Base-by-base conservation (phyloP, 2,113 vertebrate species). In the Picathartes gymnocephalus region DNA sequence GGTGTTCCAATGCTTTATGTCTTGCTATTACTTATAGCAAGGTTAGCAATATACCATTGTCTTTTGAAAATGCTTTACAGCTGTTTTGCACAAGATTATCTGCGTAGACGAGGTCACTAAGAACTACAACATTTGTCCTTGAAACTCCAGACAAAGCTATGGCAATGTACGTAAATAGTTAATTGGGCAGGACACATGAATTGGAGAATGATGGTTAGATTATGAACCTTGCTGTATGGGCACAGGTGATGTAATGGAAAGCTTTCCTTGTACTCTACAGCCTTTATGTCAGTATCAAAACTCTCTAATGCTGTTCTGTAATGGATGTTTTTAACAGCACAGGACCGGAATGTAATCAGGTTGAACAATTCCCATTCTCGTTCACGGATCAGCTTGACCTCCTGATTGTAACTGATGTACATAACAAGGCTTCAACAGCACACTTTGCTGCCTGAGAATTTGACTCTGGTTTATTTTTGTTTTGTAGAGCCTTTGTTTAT, bases 151-250 rank as follows among this genome's bases (percentile, higher is more conserved):
- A 30, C 18, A 44, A 23, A 58, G 5, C 20, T 50, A 8, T 37
- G 56, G 27, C 10, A 54, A 6, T 23, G 5, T n/a, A 4, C 37
- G 5, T 27, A 21, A 23, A 13, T 4, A n/a, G 10, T 30, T 57
- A 62, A 72, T 35, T 11, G 28, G 10, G 12, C 4, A 80, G 40
- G 76, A 62, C 1, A 6, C 6, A 8, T 21, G 9, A 15, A 47
- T 58, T 23, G 30, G 7, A 53, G n/a, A 72, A 45, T 61, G 47
- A 60, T 24, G 21, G 12, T 33, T n/a, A 64, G 19, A 15, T 40
- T 66, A n/a, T 50, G 16, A 72, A 30, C 1, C 0, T 18, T 58
- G n/a, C 10, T 86, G 6, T 56, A 7, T 15, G 3, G 3, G 4
- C 23, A 21, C 16, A 61, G 20, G 9, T 78, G 60, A 81, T 23